These are phyloP conservation scores for Naso thynnoides DNA, from an alignment of 2,797 vertebrate genomes.

Conservation along the genomic window DNA sequence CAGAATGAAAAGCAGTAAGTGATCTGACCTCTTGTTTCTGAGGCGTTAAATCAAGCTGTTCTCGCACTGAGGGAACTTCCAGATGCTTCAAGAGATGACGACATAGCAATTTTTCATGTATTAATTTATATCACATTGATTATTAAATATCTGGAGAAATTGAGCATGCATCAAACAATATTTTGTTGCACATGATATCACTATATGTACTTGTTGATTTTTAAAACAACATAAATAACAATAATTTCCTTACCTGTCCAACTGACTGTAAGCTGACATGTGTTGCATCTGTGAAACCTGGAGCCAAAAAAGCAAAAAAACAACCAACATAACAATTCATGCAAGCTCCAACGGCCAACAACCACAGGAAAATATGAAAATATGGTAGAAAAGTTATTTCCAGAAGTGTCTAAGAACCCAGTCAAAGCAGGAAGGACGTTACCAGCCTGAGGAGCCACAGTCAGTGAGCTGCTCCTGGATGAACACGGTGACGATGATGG, in stretches of 20 bases:
- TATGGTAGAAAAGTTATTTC: not conserved
- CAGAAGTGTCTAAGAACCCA: not conserved
- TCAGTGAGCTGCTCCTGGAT: conserved; percentile 86
- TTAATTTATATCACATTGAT: not conserved
- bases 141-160: not conserved
- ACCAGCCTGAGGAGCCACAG: conserved; percentile 83
- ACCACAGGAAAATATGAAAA: not conserved
- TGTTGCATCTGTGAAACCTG: conserved; percentile 58
- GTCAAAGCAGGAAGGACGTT: conserved; percentile 35
- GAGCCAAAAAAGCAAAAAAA: conserved; percentile 45
- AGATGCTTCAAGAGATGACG: conserved; percentile 65
- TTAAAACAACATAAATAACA: not conserved
- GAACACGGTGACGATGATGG: conserved; percentile 85
- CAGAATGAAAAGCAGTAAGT: conserved; percentile 4
- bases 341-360: not conserved
- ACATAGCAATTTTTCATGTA: not conserved
- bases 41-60: conserved; percentile 63
- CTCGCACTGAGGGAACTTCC: conserved; percentile 72
- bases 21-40: conserved; percentile 80
- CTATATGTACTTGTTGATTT: not conserved
- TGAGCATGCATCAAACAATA: not conserved
- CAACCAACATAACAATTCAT: not conserved
- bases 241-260: conserved; percentile 73
- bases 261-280: conserved; percentile 54
- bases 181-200: not conserved